A percentile compares a stretch with the other conserved stretches of the same genome.
Evolutionary conservation across 2,113 vertebrate species (phyloP).

Genomic region (Nycticorax nycticorax): DNA sequence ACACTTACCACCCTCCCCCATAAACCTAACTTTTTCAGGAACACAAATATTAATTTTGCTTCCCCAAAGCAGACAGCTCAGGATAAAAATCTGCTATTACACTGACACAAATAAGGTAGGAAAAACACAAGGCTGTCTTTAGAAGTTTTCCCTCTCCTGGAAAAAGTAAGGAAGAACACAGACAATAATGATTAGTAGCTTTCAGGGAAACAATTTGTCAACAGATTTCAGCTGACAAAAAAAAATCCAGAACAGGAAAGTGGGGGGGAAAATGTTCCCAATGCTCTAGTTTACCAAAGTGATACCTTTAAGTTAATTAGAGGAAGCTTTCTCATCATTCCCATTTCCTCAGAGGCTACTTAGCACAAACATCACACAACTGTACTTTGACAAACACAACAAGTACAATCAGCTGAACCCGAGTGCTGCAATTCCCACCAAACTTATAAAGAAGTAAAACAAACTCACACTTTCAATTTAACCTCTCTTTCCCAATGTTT

Average conservation of each 20-base stretch:
- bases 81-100: neutral
- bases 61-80: neutral
- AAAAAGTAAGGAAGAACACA: neutral
- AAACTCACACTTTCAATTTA: neutral
- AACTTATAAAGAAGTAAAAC: neutral
- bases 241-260: neutral
- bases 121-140: neutral
- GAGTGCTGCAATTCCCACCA: neutral
- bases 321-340: neutral
- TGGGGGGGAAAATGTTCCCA: neutral
- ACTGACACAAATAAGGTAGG: neutral
- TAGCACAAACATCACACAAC: neutral
- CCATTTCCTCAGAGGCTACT: neutral
- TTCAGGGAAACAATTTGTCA: neutral
- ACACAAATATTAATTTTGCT: neutral
- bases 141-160: neutral
- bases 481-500: neutral
- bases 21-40: neutral
- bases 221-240: neutral
- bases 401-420: neutral
- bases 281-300: neutral
- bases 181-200: neutral
- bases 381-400: neutral
- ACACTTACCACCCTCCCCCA: neutral
- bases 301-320: neutral